Conservation (phyloP, 1,140 invertebrate species). For the Periplaneta americana region DNA sequence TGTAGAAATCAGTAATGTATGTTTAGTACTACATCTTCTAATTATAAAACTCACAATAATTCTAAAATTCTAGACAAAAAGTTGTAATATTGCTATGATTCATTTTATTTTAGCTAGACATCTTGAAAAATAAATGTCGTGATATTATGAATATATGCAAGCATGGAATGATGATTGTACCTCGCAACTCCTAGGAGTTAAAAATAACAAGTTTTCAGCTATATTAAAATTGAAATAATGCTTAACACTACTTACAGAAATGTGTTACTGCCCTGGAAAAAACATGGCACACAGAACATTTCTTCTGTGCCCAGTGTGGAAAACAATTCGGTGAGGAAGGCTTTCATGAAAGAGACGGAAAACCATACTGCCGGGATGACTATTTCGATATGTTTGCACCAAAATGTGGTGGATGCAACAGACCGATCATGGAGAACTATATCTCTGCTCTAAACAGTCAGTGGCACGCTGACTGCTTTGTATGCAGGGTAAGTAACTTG, state of each 20-base stretch:
- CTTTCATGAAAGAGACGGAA: conserved; percentile 90
- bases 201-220: no score
- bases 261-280: conserved; percentile 97
- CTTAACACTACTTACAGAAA: conserved; percentile 65
- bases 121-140: no score
- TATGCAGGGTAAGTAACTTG: conserved; percentile 85
- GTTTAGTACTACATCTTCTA: no score
- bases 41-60: no score
- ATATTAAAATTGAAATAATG: no score
- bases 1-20: no score
- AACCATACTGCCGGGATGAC: conserved; percentile 91
- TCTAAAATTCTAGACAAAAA: no score
- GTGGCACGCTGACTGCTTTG: conserved; percentile 99
- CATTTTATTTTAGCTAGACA: no score
- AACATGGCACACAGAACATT: conserved; percentile 99
- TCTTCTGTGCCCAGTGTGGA: conserved; percentile 97
- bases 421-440: conserved; percentile 98
- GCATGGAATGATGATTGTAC: no score
- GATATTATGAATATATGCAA: no score
- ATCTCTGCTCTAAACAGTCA: conserved; percentile 96
- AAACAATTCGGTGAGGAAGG: conserved; percentile 96
- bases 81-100: no score
- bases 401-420: conserved; percentile 95
- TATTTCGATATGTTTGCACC: conserved; percentile 99
- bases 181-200: no score